Evolutionary conservation across 1,140 invertebrate species (phyloP).

Genomic region (Diabrotica virgifera): DNA sequence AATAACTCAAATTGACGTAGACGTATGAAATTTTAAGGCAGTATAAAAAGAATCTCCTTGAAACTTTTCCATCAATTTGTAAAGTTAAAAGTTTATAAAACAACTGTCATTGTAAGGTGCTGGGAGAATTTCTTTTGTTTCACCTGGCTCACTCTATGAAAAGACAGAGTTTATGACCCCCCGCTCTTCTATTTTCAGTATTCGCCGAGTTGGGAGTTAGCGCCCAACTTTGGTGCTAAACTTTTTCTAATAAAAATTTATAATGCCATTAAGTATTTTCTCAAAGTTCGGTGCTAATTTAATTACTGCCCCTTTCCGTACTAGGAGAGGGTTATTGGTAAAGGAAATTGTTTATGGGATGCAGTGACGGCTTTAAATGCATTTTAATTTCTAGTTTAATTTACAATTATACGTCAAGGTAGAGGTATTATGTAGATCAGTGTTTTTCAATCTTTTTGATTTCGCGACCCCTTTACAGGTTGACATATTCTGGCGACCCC

Average conservation of each 20-base stretch:
- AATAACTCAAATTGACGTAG: neutral
- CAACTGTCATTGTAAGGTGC: neutral
- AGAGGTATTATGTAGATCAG: too few species aligned
- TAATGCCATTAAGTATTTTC: constrained; percentile 1
- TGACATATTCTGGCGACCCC: too few species aligned
- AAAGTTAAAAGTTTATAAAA: neutral
- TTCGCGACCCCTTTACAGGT: too few species aligned
- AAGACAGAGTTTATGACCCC: neutral
- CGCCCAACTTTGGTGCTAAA: neutral
- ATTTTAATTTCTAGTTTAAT: too few species aligned
- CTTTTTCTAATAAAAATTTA: constrained; percentile 3
- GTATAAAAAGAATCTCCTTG: constrained; percentile 3
- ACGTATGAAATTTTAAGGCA: neutral
- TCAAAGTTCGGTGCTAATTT: neutral
- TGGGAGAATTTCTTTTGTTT: neutral
- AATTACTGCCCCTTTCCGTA: neutral
- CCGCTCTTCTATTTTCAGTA: neutral
- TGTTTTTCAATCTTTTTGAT: too few species aligned
- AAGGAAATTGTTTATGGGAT: neutral
- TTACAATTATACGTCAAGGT: too few species aligned
- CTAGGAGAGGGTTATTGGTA: neutral
- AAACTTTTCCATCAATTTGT: neutral
- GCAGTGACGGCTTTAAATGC: neutral
- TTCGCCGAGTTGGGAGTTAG: neutral
- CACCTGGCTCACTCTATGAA: neutral